Evolutionary conservation across 2,797 vertebrate species (phyloP).

Genomic region (Periophthalmus magnuspinnatus): DNA sequence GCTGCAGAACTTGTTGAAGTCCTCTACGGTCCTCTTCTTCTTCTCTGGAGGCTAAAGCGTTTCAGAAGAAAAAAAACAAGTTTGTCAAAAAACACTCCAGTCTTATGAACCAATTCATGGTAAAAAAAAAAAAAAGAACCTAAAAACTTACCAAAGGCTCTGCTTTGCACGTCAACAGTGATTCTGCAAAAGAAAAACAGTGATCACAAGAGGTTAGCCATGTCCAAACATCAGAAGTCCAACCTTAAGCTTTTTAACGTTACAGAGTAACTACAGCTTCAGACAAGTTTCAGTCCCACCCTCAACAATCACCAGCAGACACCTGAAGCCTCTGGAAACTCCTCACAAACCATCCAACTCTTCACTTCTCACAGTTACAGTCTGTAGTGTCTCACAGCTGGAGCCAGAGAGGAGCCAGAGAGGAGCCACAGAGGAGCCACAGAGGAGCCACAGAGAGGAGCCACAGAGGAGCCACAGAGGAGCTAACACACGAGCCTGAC

Average conservation of each 20-base stretch:
- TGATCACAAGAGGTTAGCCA: neutral
- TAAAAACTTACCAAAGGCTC: constrained; percentile 78
- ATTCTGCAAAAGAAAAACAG: constrained; percentile 67
- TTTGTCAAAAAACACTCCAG: neutral
- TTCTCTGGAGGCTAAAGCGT: constrained; percentile 83
- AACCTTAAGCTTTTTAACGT: neutral
- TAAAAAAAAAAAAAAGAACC: neutral
- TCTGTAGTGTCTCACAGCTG: neutral
- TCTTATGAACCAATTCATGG: neutral
- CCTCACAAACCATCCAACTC: neutral
- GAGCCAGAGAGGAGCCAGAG: no score
- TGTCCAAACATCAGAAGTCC: neutral
- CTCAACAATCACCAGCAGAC: no score
- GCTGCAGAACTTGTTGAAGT: constrained; percentile 95
- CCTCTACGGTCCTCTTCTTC: constrained; percentile 89
- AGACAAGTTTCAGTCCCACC: neutral
- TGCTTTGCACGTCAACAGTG: constrained; percentile 82
- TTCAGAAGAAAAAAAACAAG: constrained; percentile 7
- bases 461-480: no score
- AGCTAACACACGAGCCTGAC: neutral
- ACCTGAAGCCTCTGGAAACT: neutral
- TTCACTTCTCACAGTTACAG: neutral
- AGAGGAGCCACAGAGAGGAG: no score
- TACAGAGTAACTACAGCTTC: neutral
- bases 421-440: no score